phyloP scores from a whole-genome alignment of 2,113 vertebrate species.

The Oreochromis aureus region DNA sequence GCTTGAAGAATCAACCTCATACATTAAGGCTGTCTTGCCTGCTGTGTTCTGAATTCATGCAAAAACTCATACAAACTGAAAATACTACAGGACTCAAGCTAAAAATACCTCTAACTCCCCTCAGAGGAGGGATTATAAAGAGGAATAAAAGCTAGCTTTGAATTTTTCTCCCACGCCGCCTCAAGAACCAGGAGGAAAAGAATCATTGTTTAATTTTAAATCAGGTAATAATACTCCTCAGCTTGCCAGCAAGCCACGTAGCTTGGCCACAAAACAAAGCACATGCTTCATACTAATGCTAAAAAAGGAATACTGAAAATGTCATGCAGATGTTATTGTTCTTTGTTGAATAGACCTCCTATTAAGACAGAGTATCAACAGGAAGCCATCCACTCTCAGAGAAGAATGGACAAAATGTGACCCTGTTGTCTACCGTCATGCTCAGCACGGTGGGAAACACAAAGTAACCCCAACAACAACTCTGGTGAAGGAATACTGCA shows the following conservation, averaged over 20 bases:
- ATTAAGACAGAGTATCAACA: constrained; percentile 30
- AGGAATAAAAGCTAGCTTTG: not conserved
- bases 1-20: not conserved
- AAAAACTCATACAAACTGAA: not conserved
- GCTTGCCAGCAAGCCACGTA: not conserved
- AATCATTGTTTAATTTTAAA: constrained; percentile 2
- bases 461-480: constrained; percentile 2
- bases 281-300: not conserved
- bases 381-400: constrained; percentile 33
- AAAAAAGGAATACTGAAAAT: constrained; percentile 19
- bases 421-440: not conserved
- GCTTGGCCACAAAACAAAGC: not conserved
- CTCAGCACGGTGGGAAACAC: constrained; percentile 2
- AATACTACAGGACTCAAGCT: not conserved
- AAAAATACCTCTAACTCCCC: not conserved
- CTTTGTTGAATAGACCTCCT: constrained; percentile 9
- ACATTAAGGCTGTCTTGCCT: not conserved
- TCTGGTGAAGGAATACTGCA: constrained; percentile 8
- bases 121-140: not conserved
- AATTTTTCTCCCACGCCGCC: not conserved
- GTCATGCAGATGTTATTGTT: constrained; percentile 34
- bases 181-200: not conserved
- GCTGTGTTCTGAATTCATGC: not conserved
- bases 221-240: not conserved
- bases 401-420: constrained; percentile 45